phyloP scores from a whole-genome alignment of 2,113 vertebrate species.

The Apaloderma vittatum region DNA sequence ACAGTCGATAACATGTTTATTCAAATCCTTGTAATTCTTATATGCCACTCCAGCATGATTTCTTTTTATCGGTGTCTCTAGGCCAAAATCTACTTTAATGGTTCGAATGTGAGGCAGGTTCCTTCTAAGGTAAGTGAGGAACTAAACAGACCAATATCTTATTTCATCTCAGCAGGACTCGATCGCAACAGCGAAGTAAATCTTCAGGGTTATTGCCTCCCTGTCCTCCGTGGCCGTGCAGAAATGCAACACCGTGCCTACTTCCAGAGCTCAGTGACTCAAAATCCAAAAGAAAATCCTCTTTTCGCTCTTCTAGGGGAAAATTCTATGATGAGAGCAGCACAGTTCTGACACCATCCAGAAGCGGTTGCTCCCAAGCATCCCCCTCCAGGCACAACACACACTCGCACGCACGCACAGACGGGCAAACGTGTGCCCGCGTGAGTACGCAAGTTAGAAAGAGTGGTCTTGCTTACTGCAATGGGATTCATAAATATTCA shows the following conservation, averaged over 20 bases:
- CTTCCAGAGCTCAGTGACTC: not conserved
- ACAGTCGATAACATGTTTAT: constrained; percentile 6
- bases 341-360: not conserved
- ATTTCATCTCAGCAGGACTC: not conserved
- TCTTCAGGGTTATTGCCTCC: not conserved
- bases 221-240: not conserved
- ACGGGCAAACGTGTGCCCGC: accelerated
- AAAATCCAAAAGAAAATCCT: not conserved
- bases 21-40: constrained; percentile 23
- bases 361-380: not conserved
- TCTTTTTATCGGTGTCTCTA: not conserved
- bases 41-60: not conserved
- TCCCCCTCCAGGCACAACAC: too few species aligned
- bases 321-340: not conserved
- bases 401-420: accelerated
- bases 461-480: not conserved
- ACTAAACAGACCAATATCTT: not conserved
- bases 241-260: not conserved
- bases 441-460: not conserved
- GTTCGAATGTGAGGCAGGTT: not conserved
- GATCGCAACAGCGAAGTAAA: not conserved
- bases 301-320: not conserved
- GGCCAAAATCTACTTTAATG: not conserved
- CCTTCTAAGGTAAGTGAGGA: not conserved
- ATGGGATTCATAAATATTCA: not conserved